Evolutionary conservation across 2,888 invertebrate genomes (phyloP).

Genomic region (Trichogramma evanescens): DNA sequence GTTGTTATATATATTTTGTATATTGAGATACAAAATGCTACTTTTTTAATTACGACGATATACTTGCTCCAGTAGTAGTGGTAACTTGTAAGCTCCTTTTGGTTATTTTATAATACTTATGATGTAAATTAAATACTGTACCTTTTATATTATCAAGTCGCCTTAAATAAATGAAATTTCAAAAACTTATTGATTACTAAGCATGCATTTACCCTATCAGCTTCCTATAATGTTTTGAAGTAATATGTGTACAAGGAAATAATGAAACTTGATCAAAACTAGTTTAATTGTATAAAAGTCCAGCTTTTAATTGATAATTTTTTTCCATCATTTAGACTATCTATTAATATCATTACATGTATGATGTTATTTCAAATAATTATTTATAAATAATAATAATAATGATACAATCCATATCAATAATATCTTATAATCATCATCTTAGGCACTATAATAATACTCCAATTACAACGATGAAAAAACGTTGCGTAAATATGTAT

Average conservation of each 20-base stretch:
- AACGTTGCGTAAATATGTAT: no score
- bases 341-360: background rate
- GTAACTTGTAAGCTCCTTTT: slow-evolving; percentile 22
- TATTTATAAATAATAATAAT: background rate
- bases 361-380: background rate
- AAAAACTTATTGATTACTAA: slow-evolving; percentile 17
- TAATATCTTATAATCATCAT: no score
- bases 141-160: slow-evolving; percentile 40
- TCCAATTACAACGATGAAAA: no score
- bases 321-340: slow-evolving; percentile 10
- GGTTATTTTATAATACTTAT: slow-evolving; percentile 33
- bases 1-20: slow-evolving; percentile 13
- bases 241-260: background rate
- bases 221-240: background rate
- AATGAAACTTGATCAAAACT: background rate
- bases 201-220: no score
- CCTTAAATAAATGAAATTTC: slow-evolving; percentile 37
- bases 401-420: no score
- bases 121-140: slow-evolving; percentile 33
- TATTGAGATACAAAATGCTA: slow-evolving; percentile 21
- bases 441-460: no score
- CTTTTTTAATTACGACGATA: slow-evolving; percentile 20
- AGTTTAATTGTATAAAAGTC: slow-evolving; percentile 29
- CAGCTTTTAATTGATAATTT: slow-evolving; percentile 30
- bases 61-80: slow-evolving; percentile 32